Evolutionary conservation across 2,113 vertebrate species (phyloP).

Genomic region (Marmota monax): DNA sequence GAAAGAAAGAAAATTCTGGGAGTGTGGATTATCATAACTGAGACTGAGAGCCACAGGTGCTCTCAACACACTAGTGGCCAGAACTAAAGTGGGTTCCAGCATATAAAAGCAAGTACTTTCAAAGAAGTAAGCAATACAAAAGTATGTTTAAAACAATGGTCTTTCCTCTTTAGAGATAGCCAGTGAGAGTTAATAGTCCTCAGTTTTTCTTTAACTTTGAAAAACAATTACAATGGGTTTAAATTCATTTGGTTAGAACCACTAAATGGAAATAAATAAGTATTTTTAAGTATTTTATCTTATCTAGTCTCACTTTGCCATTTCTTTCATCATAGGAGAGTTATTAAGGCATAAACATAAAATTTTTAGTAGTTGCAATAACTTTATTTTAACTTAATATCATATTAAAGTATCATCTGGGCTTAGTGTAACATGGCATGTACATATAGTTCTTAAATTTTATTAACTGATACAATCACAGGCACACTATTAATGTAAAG

Average conservation of each 20-base stretch:
- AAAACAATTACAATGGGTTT: constrained; percentile 57
- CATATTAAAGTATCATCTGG: constrained; percentile 30
- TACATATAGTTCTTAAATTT: constrained; percentile 36
- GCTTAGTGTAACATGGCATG: constrained; percentile 1
- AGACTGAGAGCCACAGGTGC: background rate
- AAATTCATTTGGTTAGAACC: constrained; percentile 58
- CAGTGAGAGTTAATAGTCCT: constrained; percentile 24
- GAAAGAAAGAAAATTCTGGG: background rate
- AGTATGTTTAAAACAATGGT: background rate
- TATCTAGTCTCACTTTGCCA: background rate
- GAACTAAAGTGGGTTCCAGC: background rate
- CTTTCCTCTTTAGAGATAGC: constrained; percentile 35
- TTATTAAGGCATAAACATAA: background rate
- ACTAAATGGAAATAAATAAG: constrained; percentile 31
- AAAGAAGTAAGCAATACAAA: constrained; percentile 19
- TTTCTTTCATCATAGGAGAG: background rate
- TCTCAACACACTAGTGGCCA: background rate
- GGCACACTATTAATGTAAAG: constrained; percentile 13
- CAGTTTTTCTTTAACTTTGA: constrained; percentile 41
- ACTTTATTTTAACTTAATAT: constrained; percentile 50
- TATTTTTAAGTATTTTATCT: background rate
- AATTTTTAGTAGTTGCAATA: constrained; percentile 17
- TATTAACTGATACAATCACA: constrained; percentile 35
- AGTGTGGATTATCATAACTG: background rate
- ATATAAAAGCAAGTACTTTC: constrained; percentile 7